Conservation (phyloP, 2,888 invertebrate species). For the Neocrepidodera transversa region DNA sequence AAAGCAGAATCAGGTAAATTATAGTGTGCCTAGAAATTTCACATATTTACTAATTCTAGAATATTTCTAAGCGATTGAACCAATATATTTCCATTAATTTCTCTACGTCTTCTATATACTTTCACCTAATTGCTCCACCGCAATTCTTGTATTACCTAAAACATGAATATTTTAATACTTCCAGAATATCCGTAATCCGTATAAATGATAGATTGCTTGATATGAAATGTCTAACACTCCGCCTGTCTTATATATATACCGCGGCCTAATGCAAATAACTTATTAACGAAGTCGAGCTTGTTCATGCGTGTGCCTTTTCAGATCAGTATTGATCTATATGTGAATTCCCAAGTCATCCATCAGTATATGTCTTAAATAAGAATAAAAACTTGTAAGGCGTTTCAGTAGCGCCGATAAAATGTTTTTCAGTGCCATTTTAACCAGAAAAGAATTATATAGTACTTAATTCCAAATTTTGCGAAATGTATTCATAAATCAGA, state of each 20-base stretch:
- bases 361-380: conserved; percentile 27
- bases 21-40: too few relatives aligned
- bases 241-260: conserved; percentile 13
- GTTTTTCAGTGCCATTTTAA: background rate
- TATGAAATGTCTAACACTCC: conserved; percentile 11
- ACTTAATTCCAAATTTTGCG: too few relatives aligned
- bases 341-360: conserved; percentile 28
- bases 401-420: conserved; percentile 1
- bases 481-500: too few relatives aligned
- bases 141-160: conserved; percentile 5
- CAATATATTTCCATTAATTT: too few relatives aligned
- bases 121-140: conserved; percentile 5
- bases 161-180: conserved; percentile 24
- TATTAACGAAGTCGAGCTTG: conserved; percentile 25
- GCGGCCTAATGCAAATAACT: conserved; percentile 27
- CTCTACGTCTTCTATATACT: too few relatives aligned
- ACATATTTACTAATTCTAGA: too few relatives aligned
- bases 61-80: too few relatives aligned
- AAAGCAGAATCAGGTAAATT: too few relatives aligned
- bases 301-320: conserved; percentile 28
- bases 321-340: conserved; percentile 25
- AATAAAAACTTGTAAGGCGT: conserved; percentile 8
- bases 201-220: conserved; percentile 23
- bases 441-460: too few relatives aligned
- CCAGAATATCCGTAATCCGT: conserved; percentile 15